A percentile compares a stretch with the other conserved stretches of the same genome.
Evolutionary conservation across 2,797 vertebrate genomes (phyloP).

Genomic region (Nyctibius grandis): DNA sequence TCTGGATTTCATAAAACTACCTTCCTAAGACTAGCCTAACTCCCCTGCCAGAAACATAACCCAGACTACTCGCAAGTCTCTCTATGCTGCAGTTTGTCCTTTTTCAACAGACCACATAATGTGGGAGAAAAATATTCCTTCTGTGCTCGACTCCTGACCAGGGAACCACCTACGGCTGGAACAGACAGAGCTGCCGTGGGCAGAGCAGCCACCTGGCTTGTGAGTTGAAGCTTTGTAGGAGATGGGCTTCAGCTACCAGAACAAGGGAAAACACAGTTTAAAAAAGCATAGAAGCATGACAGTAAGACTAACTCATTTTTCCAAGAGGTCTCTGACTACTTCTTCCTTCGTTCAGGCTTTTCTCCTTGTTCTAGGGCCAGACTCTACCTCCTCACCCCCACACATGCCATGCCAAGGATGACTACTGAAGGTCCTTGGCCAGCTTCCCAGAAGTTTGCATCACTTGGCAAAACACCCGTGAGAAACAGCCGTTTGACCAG

Average conservation of each 20-base stretch:
- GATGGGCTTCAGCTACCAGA: neutral
- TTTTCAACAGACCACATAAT: neutral
- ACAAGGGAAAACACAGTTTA: neutral
- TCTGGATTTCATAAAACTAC: neutral
- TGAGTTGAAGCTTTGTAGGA: neutral
- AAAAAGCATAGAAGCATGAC: neutral
- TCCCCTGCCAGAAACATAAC: neutral
- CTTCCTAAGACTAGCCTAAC: neutral
- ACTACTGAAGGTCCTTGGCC: neutral
- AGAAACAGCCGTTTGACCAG: neutral
- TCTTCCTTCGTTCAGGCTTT: neutral
- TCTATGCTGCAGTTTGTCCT: accelerated
- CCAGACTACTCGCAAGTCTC: neutral
- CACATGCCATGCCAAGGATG: neutral
- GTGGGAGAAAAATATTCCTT: neutral
- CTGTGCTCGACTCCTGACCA: neutral
- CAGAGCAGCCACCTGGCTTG: accelerated
- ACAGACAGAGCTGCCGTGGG: neutral
- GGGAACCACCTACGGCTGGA: neutral
- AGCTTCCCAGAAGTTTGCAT: neutral
- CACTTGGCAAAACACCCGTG: neutral
- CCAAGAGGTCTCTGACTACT: neutral
- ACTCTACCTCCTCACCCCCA: neutral
- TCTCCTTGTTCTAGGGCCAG: neutral
- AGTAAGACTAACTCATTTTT: neutral